Evolutionary conservation across 2,113 vertebrate species (phyloP).

Genomic region (Mus spicilegus): DNA sequence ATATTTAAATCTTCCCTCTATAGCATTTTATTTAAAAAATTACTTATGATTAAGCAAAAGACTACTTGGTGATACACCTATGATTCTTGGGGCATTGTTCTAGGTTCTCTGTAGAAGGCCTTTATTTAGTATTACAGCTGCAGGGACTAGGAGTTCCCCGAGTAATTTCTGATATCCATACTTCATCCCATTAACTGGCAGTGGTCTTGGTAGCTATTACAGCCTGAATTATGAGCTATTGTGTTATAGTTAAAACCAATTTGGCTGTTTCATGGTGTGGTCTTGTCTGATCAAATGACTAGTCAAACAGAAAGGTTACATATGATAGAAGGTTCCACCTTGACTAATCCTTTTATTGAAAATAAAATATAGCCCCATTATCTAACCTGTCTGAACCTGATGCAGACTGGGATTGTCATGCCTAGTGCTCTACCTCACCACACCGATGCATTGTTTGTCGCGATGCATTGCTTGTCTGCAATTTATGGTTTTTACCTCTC

Average conservation of each 20-base stretch:
- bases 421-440: background rate
- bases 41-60: conserved; percentile 35
- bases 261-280: conserved; percentile 27
- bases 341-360: conserved; percentile 12
- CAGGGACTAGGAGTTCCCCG: background rate
- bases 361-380: conserved; percentile 26
- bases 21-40: background rate
- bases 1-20: conserved; percentile 24
- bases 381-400: background rate
- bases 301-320: conserved; percentile 1
- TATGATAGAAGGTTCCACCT: background rate
- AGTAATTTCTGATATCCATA: background rate
- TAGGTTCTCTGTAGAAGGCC: background rate
- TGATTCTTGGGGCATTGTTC: background rate
- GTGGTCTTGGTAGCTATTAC: background rate
- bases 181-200: background rate
- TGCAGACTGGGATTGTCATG: background rate
- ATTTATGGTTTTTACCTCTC: background rate
- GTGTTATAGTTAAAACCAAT: background rate
- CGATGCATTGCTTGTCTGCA: background rate
- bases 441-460: background rate
- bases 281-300: conserved; percentile 20
- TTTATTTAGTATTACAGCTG: background rate
- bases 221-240: background rate
- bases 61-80: background rate